Evolutionary conservation across 2,113 vertebrate species (phyloP).

Genomic region (Catharus minimus): DNA sequence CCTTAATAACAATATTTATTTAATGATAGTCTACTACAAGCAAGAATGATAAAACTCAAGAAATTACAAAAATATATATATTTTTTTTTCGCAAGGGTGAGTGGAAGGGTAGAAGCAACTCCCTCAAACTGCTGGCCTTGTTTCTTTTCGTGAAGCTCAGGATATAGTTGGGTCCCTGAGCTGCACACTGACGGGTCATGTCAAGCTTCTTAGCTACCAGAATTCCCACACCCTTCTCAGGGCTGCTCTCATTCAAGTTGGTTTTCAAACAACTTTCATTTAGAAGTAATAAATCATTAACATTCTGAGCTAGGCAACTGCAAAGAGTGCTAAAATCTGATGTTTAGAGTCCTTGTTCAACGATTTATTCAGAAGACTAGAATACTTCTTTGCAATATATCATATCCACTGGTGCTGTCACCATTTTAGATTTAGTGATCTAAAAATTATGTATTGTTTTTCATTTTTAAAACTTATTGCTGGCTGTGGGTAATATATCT

Average conservation of each 20-base stretch:
- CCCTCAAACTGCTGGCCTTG: background rate
- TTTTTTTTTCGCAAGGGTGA: no score
- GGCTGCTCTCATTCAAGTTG: background rate
- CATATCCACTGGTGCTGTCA: background rate
- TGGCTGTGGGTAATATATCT: background rate
- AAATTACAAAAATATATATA: background rate
- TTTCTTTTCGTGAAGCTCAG: background rate
- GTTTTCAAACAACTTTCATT: background rate
- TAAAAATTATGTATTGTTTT: background rate
- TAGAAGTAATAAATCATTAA: background rate
- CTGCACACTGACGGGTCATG: background rate
- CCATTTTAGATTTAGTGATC: background rate
- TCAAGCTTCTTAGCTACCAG: background rate
- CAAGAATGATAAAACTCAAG: background rate
- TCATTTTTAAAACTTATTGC: background rate
- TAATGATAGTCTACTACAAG: background rate
- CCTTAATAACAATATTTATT: background rate
- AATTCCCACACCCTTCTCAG: background rate
- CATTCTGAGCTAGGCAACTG: background rate
- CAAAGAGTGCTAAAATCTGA: background rate
- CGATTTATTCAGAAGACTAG: background rate
- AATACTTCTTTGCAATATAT: background rate
- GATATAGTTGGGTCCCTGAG: background rate
- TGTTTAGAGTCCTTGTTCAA: background rate
- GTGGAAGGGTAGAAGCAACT: background rate